Percentiles rank a stretch among this genome's conserved stretches.
These are phyloP conservation scores for Drosophila percnosoma DNA, from an alignment of 2,888 invertebrate genomes.

Conservation along the genomic window DNA sequence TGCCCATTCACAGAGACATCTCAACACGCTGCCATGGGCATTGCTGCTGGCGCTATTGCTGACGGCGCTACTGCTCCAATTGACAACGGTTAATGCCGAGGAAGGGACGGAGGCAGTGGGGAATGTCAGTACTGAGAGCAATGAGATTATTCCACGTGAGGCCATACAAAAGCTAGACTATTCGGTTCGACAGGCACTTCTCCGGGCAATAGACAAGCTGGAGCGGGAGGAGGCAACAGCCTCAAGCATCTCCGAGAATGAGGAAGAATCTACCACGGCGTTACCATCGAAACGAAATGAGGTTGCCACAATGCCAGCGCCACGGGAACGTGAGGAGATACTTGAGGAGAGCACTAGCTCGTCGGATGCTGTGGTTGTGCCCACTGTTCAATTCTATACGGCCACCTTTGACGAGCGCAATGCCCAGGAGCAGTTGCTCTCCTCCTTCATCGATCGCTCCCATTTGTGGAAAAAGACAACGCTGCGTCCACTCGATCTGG, in stretches of 20 bases:
- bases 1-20: slow-evolving; percentile 56
- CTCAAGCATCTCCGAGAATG: slow-evolving; percentile 38
- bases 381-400: slow-evolving; percentile 87
- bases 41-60: slow-evolving; percentile 66
- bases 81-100: slow-evolving; percentile 32
- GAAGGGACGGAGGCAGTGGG: slow-evolving; percentile 49
- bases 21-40: slow-evolving; percentile 69
- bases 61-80: slow-evolving; percentile 64
- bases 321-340: slow-evolving; percentile 81
- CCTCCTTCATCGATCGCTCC: slow-evolving; percentile 81
- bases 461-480: slow-evolving; percentile 74
- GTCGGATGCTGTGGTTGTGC: slow-evolving; percentile 84
- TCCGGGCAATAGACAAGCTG: slow-evolving; percentile 91
- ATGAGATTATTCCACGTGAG: slow-evolving; percentile 86
- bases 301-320: slow-evolving; percentile 41
- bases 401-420: slow-evolving; percentile 82
- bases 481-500: slow-evolving; percentile 36
- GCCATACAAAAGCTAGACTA: slow-evolving; percentile 87
- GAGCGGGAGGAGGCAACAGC: slow-evolving; percentile 87
- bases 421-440: slow-evolving; percentile 81
- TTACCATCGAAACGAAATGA: slow-evolving; percentile 35
- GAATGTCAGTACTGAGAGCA: slow-evolving; percentile 82
- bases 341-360: slow-evolving; percentile 86
- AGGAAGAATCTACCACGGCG: slow-evolving; percentile 28
- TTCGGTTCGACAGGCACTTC: slow-evolving; percentile 90